These are phyloP conservation scores for Nasonia vitripennis DNA, from an alignment of 1,140 invertebrate species.

Conservation along the genomic window DNA sequence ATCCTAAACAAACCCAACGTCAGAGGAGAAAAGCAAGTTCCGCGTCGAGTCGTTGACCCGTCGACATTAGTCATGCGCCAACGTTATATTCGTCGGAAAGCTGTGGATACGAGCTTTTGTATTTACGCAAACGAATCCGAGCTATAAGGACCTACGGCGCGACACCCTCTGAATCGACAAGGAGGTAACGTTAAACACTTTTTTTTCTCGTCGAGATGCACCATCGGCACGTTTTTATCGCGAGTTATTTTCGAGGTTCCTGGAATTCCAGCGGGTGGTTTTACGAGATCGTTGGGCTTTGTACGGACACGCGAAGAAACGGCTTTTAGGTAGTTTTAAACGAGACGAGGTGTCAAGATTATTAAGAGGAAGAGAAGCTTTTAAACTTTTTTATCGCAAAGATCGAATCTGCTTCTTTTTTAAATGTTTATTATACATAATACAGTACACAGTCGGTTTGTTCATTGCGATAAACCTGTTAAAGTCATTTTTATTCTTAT, in stretches of 20 bases:
- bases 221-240: too few relatives aligned
- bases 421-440: slow-evolving; percentile 19
- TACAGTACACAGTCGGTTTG: slow-evolving; percentile 24
- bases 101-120: not conserved
- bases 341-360: too few relatives aligned
- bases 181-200: not conserved
- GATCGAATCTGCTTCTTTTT: not conserved
- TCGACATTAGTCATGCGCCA: not conserved
- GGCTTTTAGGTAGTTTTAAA: too few relatives aligned
- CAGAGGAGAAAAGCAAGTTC: not conserved
- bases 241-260: too few relatives aligned
- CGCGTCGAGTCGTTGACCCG: slow-evolving; percentile 21
- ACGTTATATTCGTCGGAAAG: not conserved
- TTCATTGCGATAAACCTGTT: not conserved
- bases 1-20: not conserved
- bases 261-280: not conserved
- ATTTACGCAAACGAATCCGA: not conserved
- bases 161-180: not conserved
- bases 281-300: not conserved
- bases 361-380: too few relatives aligned
- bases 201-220: not conserved
- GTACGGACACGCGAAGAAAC: too few relatives aligned
- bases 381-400: not conserved
- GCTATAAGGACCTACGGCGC: too few relatives aligned
- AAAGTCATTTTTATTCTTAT: not conserved